phyloP scores from a whole-genome alignment of 2,888 invertebrate species.

The Himalopsyche anomala region DNA sequence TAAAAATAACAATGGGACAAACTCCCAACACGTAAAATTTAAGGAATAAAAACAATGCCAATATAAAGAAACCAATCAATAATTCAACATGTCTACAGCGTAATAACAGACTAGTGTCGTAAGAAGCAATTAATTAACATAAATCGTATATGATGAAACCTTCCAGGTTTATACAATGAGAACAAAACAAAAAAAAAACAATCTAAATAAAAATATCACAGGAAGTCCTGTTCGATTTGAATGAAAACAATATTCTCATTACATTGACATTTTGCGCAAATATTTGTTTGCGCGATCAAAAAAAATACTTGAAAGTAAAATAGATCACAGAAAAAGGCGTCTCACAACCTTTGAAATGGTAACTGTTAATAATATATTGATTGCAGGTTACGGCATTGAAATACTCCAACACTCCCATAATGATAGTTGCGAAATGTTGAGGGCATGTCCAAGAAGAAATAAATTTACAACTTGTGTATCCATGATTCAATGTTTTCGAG shows the following conservation, averaged over 20 bases:
- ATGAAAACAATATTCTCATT: not conserved
- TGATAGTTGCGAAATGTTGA: not conserved
- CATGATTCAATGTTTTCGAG: too few species aligned
- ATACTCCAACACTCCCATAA: not conserved
- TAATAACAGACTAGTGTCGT: too few species aligned
- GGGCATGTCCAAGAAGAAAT: too few species aligned
- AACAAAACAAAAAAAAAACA: not conserved
- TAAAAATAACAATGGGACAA: too few species aligned
- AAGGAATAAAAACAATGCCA: too few species aligned
- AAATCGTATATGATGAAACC: too few species aligned
- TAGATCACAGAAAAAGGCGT: slow-evolving; percentile 6
- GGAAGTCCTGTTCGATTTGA: not conserved
- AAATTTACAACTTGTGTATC: too few species aligned
- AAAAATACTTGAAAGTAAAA: not conserved
- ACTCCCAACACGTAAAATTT: too few species aligned
- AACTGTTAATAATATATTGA: not conserved
- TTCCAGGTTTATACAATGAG: too few species aligned
- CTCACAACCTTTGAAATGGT: not conserved
- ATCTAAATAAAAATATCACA: not conserved
- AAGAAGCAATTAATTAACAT: too few species aligned
- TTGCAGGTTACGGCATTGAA: not conserved
- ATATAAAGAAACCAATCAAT: too few species aligned
- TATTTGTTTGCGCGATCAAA: not conserved
- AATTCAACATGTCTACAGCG: too few species aligned
- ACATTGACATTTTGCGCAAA: not conserved